Evolutionary conservation across 2,888 invertebrate species (phyloP).

Genomic region (Incurvaria masculella): DNA sequence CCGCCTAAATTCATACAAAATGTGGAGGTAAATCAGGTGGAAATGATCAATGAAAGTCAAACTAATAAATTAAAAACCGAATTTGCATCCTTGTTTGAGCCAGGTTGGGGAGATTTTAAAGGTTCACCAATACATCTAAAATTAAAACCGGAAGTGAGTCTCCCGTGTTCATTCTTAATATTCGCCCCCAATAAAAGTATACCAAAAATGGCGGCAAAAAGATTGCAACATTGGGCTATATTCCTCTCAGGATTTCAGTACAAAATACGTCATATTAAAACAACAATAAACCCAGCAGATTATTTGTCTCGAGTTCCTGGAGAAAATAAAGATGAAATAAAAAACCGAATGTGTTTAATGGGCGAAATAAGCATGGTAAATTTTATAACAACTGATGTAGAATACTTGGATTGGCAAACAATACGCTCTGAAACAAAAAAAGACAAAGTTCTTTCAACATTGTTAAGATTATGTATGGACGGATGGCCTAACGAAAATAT

Average conservation of each 20-base stretch:
- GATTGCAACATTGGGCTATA: slow-evolving; percentile 18
- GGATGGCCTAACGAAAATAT: slow-evolving; percentile 10
- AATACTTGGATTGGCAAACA: slow-evolving; percentile 7
- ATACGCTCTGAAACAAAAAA: slow-evolving; percentile 10
- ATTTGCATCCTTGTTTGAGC: slow-evolving; percentile 10
- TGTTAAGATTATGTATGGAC: slow-evolving; percentile 3
- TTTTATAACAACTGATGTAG: not conserved
- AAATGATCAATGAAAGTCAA: not conserved
- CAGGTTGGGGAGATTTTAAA: slow-evolving; percentile 11
- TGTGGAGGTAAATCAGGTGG: not conserved
- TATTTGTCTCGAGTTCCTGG: slow-evolving; percentile 8
- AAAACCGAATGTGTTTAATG: not conserved
- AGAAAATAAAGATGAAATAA: too few species aligned
- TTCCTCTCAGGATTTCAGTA: slow-evolving; percentile 16
- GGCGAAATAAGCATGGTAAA: slow-evolving; percentile 2
- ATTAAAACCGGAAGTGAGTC: not conserved
- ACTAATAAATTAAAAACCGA: not conserved
- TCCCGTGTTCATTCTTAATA: slow-evolving; percentile 12
- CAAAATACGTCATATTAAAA: slow-evolving; percentile 13
- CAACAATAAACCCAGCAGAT: slow-evolving; percentile 15
- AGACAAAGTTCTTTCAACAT: slow-evolving; percentile 5
- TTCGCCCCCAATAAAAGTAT: slow-evolving; percentile 22
- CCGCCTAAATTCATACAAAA: slow-evolving; percentile 6
- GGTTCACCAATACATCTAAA: slow-evolving; percentile 7
- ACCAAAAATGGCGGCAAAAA: slow-evolving; percentile 23